Base-by-base conservation (phyloP, 2,113 vertebrate genomes). In the Equus quagga region DNA sequence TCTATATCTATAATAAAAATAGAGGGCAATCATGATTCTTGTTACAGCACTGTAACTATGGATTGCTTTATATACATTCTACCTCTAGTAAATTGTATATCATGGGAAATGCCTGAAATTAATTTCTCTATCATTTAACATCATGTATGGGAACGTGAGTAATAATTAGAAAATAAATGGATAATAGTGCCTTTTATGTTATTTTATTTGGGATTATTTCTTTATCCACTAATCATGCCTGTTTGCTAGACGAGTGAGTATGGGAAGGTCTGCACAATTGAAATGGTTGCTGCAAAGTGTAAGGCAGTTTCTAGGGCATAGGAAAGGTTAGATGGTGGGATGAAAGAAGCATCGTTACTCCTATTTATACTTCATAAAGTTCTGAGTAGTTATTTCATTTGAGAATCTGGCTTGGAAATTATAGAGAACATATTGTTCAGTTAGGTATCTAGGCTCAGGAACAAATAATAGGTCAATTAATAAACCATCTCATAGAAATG, bases 181-280 rank as follows among this genome's bases (percentile, higher is more conserved):
- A 31, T 18, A 8, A 14, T 58, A 11, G 6, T 51, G 21, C 6
- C 14, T 46, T 76, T 88, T 54, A 5, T 36, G 10, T 5, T 46
- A 17, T 44, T 84, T 88, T 72, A 64, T 44, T 60, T 92, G 6
- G 15, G 24, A 0, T 69, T 78, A 31, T 33, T 72, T 11, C 9
- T 31, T 72, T 28, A 60, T 28, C 19, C 28, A 21, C 67, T 56
- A 56, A 31, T 31, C 28, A 11, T 7, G 24, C 36, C 8, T 26
- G 2, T 28, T 72, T 26, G 2, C 4, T 82, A 19, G 36, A 19
- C 49, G 1, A 9, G 8, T 54, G 13, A 76, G 18, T n/a, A 4
- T 60, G 19, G 8, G 17, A 78, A 26, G 6, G 3, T 58, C 9
- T 82, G 0, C 1, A 19, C 2, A 49, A 3, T 8, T 26, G 26